Conservation (phyloP, 2,888 invertebrate genomes). For the Micoletzkya japonica region DNA sequence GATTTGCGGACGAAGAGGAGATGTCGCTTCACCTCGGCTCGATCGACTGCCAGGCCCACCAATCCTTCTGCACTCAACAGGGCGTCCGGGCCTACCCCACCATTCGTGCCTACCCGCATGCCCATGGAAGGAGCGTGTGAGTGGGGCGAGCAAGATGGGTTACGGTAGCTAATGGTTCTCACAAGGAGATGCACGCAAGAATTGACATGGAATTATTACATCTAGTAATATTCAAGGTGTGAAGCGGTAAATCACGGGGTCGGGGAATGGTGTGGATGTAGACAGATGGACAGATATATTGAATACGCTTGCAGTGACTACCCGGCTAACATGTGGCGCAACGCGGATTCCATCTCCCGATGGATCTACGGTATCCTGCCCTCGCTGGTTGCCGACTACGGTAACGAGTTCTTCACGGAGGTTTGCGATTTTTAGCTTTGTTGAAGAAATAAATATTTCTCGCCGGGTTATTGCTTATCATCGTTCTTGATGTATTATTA, state of each 20-base stretch:
- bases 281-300: too few species aligned
- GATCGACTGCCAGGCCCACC: slow-evolving; percentile 73
- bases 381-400: slow-evolving; percentile 63
- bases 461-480: too few species aligned
- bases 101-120: slow-evolving; percentile 63
- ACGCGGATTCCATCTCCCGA: slow-evolving; percentile 71
- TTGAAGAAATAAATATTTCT: too few species aligned
- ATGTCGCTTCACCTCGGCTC: slow-evolving; percentile 62
- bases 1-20: slow-evolving; percentile 31
- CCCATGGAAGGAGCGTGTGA: not conserved
- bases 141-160: not conserved
- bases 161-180: too few species aligned
- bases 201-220: too few species aligned
- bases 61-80: slow-evolving; percentile 71
- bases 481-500: too few species aligned
- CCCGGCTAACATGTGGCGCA: slow-evolving; percentile 71
- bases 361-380: slow-evolving; percentile 75
- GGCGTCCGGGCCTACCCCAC: slow-evolving; percentile 75
- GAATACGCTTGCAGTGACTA: slow-evolving; percentile 49
- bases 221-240: too few species aligned
- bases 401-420: slow-evolving; percentile 51
- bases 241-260: too few species aligned
- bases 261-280: too few species aligned
- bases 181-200: not conserved
- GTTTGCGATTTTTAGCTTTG: slow-evolving; percentile 31